Evolutionary conservation across 2,888 invertebrate genomes (phyloP).

Genomic region (Xylophagus ater): DNA sequence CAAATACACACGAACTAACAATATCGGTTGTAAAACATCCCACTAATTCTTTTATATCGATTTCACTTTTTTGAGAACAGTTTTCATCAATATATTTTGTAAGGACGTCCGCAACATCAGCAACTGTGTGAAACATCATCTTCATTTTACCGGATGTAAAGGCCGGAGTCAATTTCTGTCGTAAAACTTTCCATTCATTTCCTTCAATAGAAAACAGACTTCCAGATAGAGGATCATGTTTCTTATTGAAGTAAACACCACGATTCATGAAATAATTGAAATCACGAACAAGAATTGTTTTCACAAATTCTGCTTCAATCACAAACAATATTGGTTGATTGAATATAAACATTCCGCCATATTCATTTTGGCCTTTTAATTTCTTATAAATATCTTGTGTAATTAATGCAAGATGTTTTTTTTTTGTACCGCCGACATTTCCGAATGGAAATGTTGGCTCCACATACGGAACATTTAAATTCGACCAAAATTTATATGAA

Average conservation of each 20-base stretch:
- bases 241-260: slow-evolving; percentile 16
- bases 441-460: slow-evolving; percentile 23
- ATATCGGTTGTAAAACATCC: slow-evolving; percentile 19
- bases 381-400: slow-evolving; percentile 9
- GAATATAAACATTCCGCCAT: slow-evolving; percentile 15
- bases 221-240: slow-evolving; percentile 15
- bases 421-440: slow-evolving; percentile 15
- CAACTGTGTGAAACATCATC: slow-evolving; percentile 15
- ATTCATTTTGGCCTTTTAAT: slow-evolving; percentile 20
- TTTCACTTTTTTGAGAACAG: slow-evolving; percentile 27
- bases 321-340: slow-evolving; percentile 11
- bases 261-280: slow-evolving; percentile 17
- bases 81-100: slow-evolving; percentile 25
- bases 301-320: slow-evolving; percentile 13
- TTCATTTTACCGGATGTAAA: slow-evolving; percentile 17
- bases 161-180: slow-evolving; percentile 16
- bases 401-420: slow-evolving; percentile 5
- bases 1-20: slow-evolving; percentile 30
- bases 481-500: slow-evolving; percentile 2
- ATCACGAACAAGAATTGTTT: slow-evolving; percentile 14
- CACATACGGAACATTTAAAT: slow-evolving; percentile 20
- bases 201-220: slow-evolving; percentile 16
- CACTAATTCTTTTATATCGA: slow-evolving; percentile 17
- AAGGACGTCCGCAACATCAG: slow-evolving; percentile 13
- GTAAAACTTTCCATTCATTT: slow-evolving; percentile 16